These are phyloP conservation scores for Mesoclemmys tuberculata DNA, from an alignment of 2,113 vertebrate species.

Conservation along the genomic window DNA sequence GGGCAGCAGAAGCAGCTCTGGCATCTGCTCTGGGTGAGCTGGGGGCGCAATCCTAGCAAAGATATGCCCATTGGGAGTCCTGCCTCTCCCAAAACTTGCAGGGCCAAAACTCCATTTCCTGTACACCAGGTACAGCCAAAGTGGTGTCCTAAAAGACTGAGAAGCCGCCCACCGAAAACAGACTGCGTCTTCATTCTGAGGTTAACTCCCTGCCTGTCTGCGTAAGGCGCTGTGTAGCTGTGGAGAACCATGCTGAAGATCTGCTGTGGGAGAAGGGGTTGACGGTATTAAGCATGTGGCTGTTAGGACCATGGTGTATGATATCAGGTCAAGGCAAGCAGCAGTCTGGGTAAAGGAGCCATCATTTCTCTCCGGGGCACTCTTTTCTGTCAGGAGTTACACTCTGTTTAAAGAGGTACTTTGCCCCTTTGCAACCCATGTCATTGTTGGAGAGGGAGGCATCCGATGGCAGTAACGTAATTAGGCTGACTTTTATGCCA, in stretches of 20 bases:
- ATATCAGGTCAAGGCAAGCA: neutral
- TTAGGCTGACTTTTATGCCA: neutral
- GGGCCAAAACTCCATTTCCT: too few species aligned
- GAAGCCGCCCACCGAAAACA: neutral
- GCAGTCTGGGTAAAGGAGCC: neutral
- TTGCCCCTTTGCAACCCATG: neutral
- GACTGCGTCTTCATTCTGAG: neutral
- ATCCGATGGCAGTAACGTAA: neutral
- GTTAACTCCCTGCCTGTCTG: neutral
- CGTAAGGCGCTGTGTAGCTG: neutral
- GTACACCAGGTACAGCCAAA: too few species aligned
- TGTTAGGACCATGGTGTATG: neutral
- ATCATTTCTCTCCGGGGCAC: neutral
- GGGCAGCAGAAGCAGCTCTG: fast-evolving
- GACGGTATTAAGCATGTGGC: neutral
- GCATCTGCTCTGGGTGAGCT: fast-evolving
- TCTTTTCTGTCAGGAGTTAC: neutral
- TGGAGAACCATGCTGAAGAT: neutral
- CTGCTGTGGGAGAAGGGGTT: neutral
- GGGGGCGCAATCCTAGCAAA: too few species aligned
- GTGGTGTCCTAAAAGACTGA: neutral
- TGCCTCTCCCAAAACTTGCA: neutral
- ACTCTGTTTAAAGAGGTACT: neutral
- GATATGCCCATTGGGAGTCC: neutral
- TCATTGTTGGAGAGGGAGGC: neutral